Evolutionary conservation across 2,113 vertebrate species (phyloP).

Genomic region (Murina feae): DNA sequence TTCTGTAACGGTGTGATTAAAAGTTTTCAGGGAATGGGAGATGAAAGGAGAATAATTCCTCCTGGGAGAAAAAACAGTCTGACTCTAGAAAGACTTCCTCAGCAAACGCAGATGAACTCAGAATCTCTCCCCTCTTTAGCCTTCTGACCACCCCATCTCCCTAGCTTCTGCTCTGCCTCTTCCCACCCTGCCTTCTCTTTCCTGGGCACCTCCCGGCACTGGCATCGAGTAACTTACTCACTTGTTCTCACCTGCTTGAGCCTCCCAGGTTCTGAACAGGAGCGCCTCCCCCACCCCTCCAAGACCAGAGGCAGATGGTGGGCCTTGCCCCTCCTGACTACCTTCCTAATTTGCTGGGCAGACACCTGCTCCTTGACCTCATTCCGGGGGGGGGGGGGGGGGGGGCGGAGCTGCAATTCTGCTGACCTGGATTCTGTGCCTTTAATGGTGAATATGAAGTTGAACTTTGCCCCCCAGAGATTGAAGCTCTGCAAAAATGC

Average conservation of each 20-base stretch:
- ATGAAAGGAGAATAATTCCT: background rate
- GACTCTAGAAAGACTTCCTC: background rate
- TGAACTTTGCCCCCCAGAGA: background rate
- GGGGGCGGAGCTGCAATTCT: background rate
- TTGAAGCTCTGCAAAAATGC: slow-evolving; percentile 30
- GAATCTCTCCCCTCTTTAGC: background rate
- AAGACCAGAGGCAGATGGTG: background rate
- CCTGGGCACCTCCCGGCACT: background rate
- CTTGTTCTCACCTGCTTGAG: background rate
- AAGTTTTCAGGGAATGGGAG: background rate
- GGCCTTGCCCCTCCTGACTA: background rate
- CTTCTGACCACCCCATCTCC: background rate
- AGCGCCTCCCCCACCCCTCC: background rate
- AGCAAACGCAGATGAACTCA: background rate
- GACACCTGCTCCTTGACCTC: slow-evolving; percentile 24
- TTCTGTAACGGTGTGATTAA: background rate
- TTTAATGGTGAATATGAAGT: slow-evolving; percentile 35
- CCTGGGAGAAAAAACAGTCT: background rate
- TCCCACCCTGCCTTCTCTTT: background rate
- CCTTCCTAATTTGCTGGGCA: slow-evolving; percentile 20
- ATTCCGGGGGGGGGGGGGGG: background rate
- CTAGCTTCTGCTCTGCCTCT: background rate
- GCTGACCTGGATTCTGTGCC: slow-evolving; percentile 52
- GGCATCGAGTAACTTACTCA: background rate
- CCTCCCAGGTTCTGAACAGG: background rate